phyloP scores from a whole-genome alignment of 2,797 vertebrate species.

The Lithobates sylvaticus region DNA sequence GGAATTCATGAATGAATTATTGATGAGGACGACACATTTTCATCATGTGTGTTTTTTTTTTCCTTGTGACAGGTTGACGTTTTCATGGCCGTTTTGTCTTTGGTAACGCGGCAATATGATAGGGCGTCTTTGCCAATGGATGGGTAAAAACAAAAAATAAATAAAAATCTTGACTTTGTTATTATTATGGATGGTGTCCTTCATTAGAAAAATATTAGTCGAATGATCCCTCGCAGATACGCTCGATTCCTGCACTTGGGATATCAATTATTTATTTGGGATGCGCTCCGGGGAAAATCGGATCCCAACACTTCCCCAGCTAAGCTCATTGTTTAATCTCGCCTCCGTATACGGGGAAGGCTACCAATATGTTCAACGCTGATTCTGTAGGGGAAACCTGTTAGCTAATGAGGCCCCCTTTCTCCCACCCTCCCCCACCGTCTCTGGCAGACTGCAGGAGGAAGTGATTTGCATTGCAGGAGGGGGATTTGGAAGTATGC shows the following conservation, averaged over 20 bases:
- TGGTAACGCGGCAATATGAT: not conserved
- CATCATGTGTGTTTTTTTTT: not conserved
- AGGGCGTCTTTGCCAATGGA: too few species aligned
- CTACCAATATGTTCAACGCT: not conserved
- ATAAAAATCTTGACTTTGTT: not conserved
- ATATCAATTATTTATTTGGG: conserved; percentile 3
- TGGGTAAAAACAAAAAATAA: not conserved
- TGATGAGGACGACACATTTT: not conserved
- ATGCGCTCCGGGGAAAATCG: not conserved
- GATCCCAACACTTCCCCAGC: not conserved
- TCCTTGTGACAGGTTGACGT: not conserved
- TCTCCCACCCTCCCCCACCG: not conserved
- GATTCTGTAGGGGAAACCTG: conserved; percentile 15
- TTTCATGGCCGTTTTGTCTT: not conserved
- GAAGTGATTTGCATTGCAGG: conserved; percentile 48
- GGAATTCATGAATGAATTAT: not conserved
- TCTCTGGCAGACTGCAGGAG: conserved; percentile 10
- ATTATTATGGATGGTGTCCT: not conserved
- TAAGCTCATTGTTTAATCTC: not conserved
- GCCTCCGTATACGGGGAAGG: not conserved
- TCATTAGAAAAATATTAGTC: not conserved
- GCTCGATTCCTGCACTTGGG: not conserved
- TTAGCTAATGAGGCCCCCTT: conserved; percentile 13
- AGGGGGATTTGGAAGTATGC: conserved; percentile 13
- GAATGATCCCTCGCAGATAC: not conserved